Percentiles rank a stretch among this genome's conserved stretches.
Conservation (phyloP, 2,888 invertebrate genomes). For the Drosophila paracracens region DNA sequence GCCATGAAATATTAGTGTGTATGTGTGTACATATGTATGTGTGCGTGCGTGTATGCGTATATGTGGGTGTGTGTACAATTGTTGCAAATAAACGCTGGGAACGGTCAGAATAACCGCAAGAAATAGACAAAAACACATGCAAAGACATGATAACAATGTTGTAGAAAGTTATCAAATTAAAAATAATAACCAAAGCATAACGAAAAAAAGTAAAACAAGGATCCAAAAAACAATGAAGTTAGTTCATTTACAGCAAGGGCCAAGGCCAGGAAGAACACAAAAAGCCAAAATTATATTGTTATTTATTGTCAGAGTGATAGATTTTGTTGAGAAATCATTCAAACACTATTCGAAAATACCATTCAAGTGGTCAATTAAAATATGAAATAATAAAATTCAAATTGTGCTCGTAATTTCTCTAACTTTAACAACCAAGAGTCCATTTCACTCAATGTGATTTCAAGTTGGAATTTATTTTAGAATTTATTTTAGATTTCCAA, state of each 20-base stretch:
- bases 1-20: conserved; percentile 6
- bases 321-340: not conserved
- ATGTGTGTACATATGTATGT: not conserved
- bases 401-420: not conserved
- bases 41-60: not conserved
- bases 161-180: conserved; percentile 19
- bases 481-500: not conserved
- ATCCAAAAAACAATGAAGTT: not conserved
- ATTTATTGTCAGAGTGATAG: not conserved
- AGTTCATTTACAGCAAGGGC: not conserved
- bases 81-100: conserved; percentile 26
- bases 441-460: not conserved
- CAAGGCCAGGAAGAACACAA: not conserved
- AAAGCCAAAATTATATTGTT: not conserved
- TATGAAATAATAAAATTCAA: not conserved
- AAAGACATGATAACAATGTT: conserved; percentile 8
- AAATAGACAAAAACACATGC: not conserved
- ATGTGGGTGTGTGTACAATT: conserved; percentile 17
- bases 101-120: conserved; percentile 13
- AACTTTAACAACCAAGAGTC: not conserved
- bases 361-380: not conserved
- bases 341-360: not conserved
- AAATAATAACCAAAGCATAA: conserved; percentile 3
- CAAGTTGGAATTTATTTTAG: not conserved
- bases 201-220: not conserved